A percentile compares a stretch with the other conserved stretches of the same genome.
phyloP scores from a whole-genome alignment of 1,140 invertebrate genomes.

The Leptopilina clavipes region DNA sequence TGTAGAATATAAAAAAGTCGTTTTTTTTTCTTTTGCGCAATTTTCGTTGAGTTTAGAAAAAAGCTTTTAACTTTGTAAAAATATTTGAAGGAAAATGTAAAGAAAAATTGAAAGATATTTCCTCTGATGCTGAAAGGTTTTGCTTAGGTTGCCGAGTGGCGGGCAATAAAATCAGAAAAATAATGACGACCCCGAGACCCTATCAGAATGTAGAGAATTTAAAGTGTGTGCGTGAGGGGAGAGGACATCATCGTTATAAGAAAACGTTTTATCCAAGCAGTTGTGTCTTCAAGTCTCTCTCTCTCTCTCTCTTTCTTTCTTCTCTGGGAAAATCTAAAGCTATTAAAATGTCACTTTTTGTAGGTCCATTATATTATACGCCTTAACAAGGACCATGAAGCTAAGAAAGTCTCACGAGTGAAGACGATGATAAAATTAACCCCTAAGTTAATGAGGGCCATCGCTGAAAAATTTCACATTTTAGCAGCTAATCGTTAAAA shows the following conservation, averaged over 20 bases:
- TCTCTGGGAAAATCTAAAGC: constrained; percentile 40
- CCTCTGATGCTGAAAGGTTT: constrained; percentile 1
- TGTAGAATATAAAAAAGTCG: too few species aligned
- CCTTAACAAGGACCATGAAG: background rate
- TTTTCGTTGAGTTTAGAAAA: too few species aligned
- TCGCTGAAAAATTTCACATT: background rate
- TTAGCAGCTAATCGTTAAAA: background rate
- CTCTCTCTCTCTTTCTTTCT: too few species aligned
- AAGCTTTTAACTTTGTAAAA: background rate
- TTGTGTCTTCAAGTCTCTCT: background rate
- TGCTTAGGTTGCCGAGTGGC: background rate
- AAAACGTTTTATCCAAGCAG: constrained; percentile 9
- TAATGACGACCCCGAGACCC: background rate
- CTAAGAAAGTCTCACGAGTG: background rate
- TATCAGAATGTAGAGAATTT: constrained; percentile 19
- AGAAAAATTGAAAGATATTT: background rate
- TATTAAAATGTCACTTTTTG: constrained; percentile 54
- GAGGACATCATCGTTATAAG: constrained; percentile 3
- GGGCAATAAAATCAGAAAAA: constrained; percentile 8
- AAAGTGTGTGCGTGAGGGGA: background rate
- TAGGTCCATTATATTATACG: background rate
- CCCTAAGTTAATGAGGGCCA: background rate
- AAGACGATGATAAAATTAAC: constrained; percentile 3
- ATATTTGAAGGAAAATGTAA: background rate
- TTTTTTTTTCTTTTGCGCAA: too few species aligned